Base-by-base conservation (phyloP, 2,797 vertebrate genomes). In the Eupleurogrammus muticus region DNA sequence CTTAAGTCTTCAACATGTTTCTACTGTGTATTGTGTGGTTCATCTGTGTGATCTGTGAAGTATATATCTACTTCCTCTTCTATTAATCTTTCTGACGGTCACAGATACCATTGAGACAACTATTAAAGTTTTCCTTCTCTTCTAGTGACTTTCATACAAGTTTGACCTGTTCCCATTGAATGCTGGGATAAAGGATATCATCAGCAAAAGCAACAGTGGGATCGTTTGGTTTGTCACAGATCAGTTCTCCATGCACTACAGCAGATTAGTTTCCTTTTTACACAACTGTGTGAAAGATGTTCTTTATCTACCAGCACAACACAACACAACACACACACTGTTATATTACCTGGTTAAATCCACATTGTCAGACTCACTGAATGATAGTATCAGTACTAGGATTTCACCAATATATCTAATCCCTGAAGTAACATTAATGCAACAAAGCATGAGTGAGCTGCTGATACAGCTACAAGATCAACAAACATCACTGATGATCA, bases 11-110 rank as follows among this genome's bases (percentile, higher is more conserved):
- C 55, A 9, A 89, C 58, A 24, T 80, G 89, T 10, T 66, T 46
- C 55, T 58, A 53, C 4, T 94, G 60, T 40, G 89, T 81, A 0
- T 0, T 64, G 13, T 11, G 24, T 12, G 82, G 69, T 73, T 72
- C 77, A 10, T 10, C 1, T 54, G 50, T 56, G 1, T 75, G 1
- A 0, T 73, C 9, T 6, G 0, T 14, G n/a, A 44, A 51, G 50
- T 83, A 82, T 32, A 65, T 70, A 4, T 83, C 0, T 0, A 93
- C 89, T 21, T 9, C 9, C 0, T 0, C 46, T 84, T 11, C 93
- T 44, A 85, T 83, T 7, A 80, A 85, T 4, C 0, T 12, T 46
- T 87, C 49, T 1, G 38, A 32, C 12, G 82, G 0, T 20, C 0
- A 7, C 0, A 1, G 35, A 87, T 83, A 68, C 85, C 85, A 28